Percentiles rank a stretch among this genome's conserved stretches.
These are phyloP conservation scores for Litocranius walleri DNA, from an alignment of 2,113 vertebrate genomes.

Conservation along the genomic window DNA sequence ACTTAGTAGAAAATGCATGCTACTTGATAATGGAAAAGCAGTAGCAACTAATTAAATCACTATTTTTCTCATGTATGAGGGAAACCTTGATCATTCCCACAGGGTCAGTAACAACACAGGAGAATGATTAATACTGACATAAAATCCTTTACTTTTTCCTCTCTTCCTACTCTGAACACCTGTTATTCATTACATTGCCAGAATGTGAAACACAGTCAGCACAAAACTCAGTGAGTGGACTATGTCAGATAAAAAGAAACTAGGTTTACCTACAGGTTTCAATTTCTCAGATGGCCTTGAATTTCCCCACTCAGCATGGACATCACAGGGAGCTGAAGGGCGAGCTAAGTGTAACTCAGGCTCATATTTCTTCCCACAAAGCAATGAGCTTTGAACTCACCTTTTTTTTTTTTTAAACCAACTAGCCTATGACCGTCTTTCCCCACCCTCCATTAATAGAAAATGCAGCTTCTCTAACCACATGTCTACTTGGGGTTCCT, in stretches of 20 bases:
- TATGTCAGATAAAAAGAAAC: not conserved
- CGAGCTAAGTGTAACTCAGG: not conserved
- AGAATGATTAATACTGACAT: not conserved
- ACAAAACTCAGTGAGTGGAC: not conserved
- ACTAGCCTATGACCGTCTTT: not conserved
- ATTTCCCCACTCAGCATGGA: not conserved
- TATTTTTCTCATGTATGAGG: not conserved
- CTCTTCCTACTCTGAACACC: not conserved
- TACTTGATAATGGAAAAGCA: slow-evolving; percentile 22
- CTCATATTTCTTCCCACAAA: not conserved
- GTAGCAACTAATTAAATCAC: not conserved
- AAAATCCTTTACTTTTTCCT: not conserved
- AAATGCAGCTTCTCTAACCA: not conserved
- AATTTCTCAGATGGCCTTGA: not conserved
- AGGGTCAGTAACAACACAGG: not conserved
- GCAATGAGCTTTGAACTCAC: not conserved
- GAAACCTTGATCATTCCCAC: not conserved
- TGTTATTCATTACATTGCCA: not conserved
- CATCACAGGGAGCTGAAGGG: not conserved
- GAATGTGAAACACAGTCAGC: not conserved
- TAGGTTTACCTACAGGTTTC: not conserved
- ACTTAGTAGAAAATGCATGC: not conserved
- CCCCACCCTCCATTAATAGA: not conserved
- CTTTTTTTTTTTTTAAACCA: not conserved
- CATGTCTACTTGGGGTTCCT: not conserved